Percentiles rank a stretch among this genome's conserved stretches.
These are phyloP conservation scores for Poicephalus meyeri DNA, from an alignment of 2,113 vertebrate species.

Conservation along the genomic window DNA sequence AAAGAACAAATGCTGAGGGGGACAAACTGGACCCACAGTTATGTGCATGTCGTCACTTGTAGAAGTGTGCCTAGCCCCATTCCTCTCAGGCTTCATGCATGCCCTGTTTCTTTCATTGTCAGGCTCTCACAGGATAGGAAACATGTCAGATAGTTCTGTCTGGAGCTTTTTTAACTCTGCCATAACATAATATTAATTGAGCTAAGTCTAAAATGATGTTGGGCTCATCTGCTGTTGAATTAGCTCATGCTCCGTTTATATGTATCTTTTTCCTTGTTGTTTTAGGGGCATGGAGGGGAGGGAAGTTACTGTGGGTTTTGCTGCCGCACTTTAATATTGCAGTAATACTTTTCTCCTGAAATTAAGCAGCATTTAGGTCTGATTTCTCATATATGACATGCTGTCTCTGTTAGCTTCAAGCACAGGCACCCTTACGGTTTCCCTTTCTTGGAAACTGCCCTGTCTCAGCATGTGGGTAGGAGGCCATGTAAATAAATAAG, in stretches of 20 bases:
- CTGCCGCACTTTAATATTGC: not conserved
- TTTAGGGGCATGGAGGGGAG: accelerated
- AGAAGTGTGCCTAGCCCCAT: slow-evolving; percentile 58
- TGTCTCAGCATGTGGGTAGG: slow-evolving; percentile 34
- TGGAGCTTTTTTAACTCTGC: not conserved
- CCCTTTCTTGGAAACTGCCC: slow-evolving; percentile 42
- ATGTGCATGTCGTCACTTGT: slow-evolving; percentile 45
- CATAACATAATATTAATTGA: not conserved
- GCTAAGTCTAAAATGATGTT: not conserved
- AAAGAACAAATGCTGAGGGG: slow-evolving; percentile 63
- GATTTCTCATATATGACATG: not conserved
- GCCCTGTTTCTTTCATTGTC: slow-evolving; percentile 5
- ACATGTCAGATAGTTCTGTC: not conserved
- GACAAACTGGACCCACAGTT: slow-evolving; percentile 43
- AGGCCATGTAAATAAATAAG: slow-evolving; percentile 62
- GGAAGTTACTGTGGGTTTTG: not conserved
- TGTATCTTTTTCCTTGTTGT: not conserved
- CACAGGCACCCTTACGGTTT: slow-evolving; percentile 23
- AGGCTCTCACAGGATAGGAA: not conserved
- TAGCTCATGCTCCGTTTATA: not conserved
- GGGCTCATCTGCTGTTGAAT: not conserved
- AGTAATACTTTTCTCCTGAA: not conserved
- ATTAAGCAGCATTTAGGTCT: not conserved
- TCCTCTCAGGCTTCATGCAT: slow-evolving; percentile 41
- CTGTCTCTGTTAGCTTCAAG: not conserved